Percentiles rank a stretch among this genome's conserved stretches.
phyloP scores from a whole-genome alignment of 53 echinoderm and acorn worm genomes.

The Holothuria scabra region DNA sequence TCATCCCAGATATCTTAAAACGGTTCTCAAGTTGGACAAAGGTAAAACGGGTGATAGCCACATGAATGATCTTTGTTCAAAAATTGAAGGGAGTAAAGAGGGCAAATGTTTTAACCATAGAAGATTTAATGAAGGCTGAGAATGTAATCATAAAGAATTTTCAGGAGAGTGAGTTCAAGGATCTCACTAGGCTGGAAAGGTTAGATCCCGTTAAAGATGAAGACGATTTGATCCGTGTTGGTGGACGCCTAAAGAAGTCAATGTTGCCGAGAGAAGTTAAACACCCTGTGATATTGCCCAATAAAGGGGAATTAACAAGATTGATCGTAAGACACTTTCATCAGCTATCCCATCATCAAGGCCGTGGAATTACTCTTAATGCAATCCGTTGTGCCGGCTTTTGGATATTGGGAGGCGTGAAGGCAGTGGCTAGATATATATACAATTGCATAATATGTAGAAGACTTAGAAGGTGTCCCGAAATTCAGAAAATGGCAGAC shows the following conservation, averaged over 20 bases:
- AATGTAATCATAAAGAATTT: constrained; percentile 19
- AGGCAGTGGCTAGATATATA: constrained; percentile 45
- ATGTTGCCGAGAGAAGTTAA: not conserved
- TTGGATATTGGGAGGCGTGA: not conserved
- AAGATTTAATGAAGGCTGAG: constrained; percentile 41
- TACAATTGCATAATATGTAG: constrained; percentile 39
- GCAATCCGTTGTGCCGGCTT: constrained; percentile 23
- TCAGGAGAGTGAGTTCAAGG: constrained; percentile 30
- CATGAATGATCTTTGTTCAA: constrained; percentile 8
- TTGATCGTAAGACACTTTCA: too few species aligned
- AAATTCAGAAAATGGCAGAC: constrained; percentile 45
- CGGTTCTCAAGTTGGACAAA: constrained; percentile 22
- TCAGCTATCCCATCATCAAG: too few species aligned
- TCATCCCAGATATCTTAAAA: not conserved
- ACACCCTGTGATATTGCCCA: too few species aligned
- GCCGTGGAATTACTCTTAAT: constrained; percentile 54
- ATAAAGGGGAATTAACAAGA: too few species aligned
- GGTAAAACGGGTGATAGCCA: constrained; percentile 37
- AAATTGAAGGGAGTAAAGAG: not conserved
- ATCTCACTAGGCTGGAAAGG: constrained; percentile 44
- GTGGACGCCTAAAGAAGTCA: not conserved
- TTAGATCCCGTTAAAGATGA: constrained; percentile 20
- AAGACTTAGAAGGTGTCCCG: constrained; percentile 1
- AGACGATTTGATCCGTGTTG: too few species aligned
- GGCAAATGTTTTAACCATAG: not conserved